Evolutionary conservation across 1,140 invertebrate species (phyloP).

Genomic region (Panagrolaimus sp.): DNA sequence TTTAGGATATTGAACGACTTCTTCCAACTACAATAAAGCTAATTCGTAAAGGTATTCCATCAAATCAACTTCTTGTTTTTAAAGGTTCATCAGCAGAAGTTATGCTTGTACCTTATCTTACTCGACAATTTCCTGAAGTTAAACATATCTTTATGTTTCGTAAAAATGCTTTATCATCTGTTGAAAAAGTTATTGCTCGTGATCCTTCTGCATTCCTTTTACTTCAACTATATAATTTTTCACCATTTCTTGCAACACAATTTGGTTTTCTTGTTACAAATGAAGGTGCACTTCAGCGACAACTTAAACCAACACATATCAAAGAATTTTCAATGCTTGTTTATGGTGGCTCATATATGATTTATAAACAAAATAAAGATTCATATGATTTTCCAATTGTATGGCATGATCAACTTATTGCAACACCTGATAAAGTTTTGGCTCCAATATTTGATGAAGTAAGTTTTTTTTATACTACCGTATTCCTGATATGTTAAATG

Average conservation of each 20-base stretch:
- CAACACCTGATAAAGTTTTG: neutral
- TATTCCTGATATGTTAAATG: no score
- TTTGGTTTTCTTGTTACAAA: neutral
- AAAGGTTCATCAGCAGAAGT: neutral
- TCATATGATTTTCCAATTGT: neutral
- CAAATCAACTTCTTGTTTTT: neutral
- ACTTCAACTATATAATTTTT: neutral
- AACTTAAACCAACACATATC: neutral
- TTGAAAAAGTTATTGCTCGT: neutral
- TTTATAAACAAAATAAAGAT: neutral
- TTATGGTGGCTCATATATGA: neutral
- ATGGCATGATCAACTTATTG: constrained; percentile 1
- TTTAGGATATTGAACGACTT: neutral
- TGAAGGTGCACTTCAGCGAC: neutral
- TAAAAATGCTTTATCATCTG: neutral
- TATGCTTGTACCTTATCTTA: neutral
- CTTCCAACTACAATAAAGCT: neutral
- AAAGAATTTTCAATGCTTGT: neutral
- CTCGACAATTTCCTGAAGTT: neutral
- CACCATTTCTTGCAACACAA: neutral
- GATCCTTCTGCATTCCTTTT: neutral
- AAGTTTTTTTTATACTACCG: neutral
- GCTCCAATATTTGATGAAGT: neutral
- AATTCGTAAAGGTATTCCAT: neutral
- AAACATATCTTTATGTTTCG: constrained; percentile 5